Evolutionary conservation across 2,113 vertebrate species (phyloP), one percentile per base, ranked within the genome.

Genomic region (Caranx ignobilis): DNA sequence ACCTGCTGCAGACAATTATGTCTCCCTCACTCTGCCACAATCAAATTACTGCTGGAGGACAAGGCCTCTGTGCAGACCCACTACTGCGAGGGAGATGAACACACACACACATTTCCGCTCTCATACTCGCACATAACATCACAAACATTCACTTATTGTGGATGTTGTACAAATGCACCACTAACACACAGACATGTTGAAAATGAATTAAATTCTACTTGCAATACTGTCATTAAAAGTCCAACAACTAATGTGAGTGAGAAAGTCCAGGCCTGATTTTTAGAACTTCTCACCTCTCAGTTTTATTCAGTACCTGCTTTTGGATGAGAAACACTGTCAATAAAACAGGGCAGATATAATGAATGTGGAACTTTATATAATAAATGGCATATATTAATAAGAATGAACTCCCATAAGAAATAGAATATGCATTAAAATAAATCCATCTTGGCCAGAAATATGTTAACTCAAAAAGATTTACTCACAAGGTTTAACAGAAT

Each of bases 41-140:
- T 93, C 85, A 88, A 75, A 91, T 93, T 91, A 90, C 81, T 65
- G 75, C 60, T 88, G 74, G 87, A 89, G 91, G 89, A 92, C 88
- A 74, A 82, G 85, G 77, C 83, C 77, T 79, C 75, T 85, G 77
- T 72, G 84, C 64, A 21, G 59, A 77, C 72, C 73, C 70, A 72
- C 81, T 60, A 66, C 78, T 77, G 71, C 43, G 80, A 66, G 34
- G n/a, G 19, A 62, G 48, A 67, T 31, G 1, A 70, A 78, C 34
- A 65, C 79, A 68, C 62, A n/a, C 31, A 56, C 32, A 61, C 65
- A 57, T 5, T 41, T 41, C 35, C 70, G 8, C 52, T 37, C 65
- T 59, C 21, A 19, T 35, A 65, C 71, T 15, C 75, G 66, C 56
- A 47, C 71, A 21, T 55, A 18, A 16, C 11, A 18, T 52, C 55